These are phyloP conservation scores for Apeira syringaria DNA, from an alignment of 2,888 invertebrate genomes.

Conservation along the genomic window DNA sequence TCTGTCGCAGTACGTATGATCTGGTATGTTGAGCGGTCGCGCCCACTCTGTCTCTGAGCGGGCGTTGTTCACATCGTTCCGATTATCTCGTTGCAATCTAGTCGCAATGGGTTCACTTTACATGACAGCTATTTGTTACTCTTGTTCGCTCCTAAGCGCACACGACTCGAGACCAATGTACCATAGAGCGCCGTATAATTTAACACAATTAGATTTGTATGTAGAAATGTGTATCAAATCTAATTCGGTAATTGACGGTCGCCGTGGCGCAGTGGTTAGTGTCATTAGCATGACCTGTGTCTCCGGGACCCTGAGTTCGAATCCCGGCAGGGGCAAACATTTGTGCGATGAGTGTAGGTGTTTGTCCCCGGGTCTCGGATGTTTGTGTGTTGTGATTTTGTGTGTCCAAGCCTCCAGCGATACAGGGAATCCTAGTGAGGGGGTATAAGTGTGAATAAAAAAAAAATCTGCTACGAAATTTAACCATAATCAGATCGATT, in stretches of 20 bases:
- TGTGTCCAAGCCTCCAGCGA: no score
- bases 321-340: no score
- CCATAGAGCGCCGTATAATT: slow-evolving; percentile 16
- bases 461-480: slow-evolving; percentile 8
- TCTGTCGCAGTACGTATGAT: slow-evolving; percentile 31
- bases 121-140: slow-evolving; percentile 30
- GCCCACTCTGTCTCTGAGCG: slow-evolving; percentile 35
- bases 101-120: slow-evolving; percentile 37
- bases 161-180: slow-evolving; percentile 13
- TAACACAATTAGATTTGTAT: slow-evolving; percentile 14
- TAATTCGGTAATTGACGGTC: no score
- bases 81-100: slow-evolving; percentile 40
- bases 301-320: no score
- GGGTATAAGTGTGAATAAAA: no score
- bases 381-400: no score
- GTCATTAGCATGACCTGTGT: no score
- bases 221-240: no score
- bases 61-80: slow-evolving; percentile 35
- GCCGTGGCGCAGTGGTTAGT: no score
- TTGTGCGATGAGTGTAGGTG: no score
- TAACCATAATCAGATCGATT: slow-evolving; percentile 3
- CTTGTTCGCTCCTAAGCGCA: slow-evolving; percentile 21
- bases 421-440: no score
- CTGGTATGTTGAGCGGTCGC: slow-evolving; percentile 33
- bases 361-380: no score